phyloP scores from a whole-genome alignment of 2,888 invertebrate genomes.

The Drosophila merina region DNA sequence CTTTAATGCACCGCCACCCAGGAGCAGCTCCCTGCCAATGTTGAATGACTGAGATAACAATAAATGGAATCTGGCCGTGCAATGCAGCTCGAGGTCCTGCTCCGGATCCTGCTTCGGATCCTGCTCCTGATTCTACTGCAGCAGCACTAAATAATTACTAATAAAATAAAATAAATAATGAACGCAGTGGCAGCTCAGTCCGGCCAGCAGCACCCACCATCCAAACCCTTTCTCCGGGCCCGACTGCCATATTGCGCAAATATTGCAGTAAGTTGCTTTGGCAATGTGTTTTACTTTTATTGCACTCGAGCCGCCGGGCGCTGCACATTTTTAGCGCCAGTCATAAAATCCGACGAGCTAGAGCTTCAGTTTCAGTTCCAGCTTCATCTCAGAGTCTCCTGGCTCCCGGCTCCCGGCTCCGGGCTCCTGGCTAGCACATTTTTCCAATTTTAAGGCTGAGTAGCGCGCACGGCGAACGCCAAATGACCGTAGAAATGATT shows the following conservation, averaged over 20 bases:
- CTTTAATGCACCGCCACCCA: slow-evolving; percentile 65
- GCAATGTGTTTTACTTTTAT: slow-evolving; percentile 79
- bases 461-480: slow-evolving; percentile 68
- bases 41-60: slow-evolving; percentile 74
- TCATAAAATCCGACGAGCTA: slow-evolving; percentile 73
- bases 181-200: slow-evolving; percentile 56
- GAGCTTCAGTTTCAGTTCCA: slow-evolving; percentile 18
- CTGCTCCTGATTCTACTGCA: slow-evolving; percentile 23
- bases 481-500: slow-evolving; percentile 77
- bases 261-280: slow-evolving; percentile 74
- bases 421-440: slow-evolving; percentile 47
- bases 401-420: slow-evolving; percentile 27
- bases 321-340: slow-evolving; percentile 76
- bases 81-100: slow-evolving; percentile 27
- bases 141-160: slow-evolving; percentile 77
- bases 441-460: slow-evolving; percentile 80
- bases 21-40: slow-evolving; percentile 35
- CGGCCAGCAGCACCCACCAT: slow-evolving; percentile 28
- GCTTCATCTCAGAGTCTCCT: slow-evolving; percentile 8
- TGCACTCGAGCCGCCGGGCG: slow-evolving; percentile 72
- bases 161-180: slow-evolving; percentile 80
- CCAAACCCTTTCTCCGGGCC: neutral
- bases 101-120: neutral
- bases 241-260: slow-evolving; percentile 63
- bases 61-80: slow-evolving; percentile 65